Evolutionary conservation across 2,797 vertebrate species (phyloP).

Genomic region (Orestias chungarensis): DNA sequence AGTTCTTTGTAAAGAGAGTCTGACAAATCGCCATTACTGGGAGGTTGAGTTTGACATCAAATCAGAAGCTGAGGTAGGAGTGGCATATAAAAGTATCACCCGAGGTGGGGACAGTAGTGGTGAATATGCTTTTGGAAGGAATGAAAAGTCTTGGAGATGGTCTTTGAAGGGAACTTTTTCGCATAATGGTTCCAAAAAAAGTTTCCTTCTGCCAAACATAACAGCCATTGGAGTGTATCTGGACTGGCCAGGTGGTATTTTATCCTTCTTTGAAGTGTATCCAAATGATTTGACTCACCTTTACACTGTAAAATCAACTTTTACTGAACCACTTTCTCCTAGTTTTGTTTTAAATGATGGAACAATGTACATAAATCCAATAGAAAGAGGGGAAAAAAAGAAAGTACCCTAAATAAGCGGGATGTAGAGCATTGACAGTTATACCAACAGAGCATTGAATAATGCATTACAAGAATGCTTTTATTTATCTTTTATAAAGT

Average conservation of each 20-base stretch:
- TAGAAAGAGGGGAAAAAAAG: background rate
- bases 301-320: constrained; percentile 31
- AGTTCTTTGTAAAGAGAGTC: constrained; percentile 34
- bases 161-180: fast-evolving
- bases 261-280: constrained; percentile 38
- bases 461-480: background rate
- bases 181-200: background rate
- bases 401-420: background rate
- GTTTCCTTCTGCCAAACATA: fast-evolving
- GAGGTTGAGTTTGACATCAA: background rate
- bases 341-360: fast-evolving
- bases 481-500: background rate
- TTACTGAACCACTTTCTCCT: constrained; percentile 46
- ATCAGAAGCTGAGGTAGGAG: background rate
- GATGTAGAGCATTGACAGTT: background rate
- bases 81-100: constrained; percentile 43
- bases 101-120: fast-evolving
- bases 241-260: constrained; percentile 42
- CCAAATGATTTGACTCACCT: constrained; percentile 19
- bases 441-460: background rate
- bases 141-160: constrained; percentile 49
- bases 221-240: constrained; percentile 33
- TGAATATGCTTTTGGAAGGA: background rate
- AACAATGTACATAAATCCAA: background rate
- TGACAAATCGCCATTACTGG: constrained; percentile 47